Percentiles rank a stretch among this genome's conserved stretches.
These are phyloP conservation scores for Sciurus niger DNA, from an alignment of 2,113 vertebrate species.

Conservation along the genomic window DNA sequence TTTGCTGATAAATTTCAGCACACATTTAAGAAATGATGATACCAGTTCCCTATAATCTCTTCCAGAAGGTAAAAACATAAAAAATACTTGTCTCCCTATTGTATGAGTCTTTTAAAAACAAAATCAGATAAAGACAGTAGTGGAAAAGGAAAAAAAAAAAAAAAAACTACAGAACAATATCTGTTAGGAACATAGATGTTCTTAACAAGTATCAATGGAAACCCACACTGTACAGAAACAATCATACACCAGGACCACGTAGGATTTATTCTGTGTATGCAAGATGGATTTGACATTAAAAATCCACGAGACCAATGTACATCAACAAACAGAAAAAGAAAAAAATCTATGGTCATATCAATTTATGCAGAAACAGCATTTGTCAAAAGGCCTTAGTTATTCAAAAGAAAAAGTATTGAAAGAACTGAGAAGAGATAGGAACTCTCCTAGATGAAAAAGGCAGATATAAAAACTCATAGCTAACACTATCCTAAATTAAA, in stretches of 20 bases:
- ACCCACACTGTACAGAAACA: not conserved
- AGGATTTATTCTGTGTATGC: not conserved
- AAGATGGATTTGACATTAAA: not conserved
- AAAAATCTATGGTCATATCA: not conserved
- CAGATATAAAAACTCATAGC: not conserved
- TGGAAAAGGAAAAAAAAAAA: not conserved
- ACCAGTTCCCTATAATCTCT: not conserved
- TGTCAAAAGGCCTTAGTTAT: no score
- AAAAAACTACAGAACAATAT: not conserved
- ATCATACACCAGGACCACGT: not conserved
- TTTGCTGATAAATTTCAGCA: not conserved
- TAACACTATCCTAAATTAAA: not conserved
- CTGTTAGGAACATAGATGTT: not conserved
- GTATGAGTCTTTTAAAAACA: not conserved
- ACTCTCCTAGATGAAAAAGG: not conserved
- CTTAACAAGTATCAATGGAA: not conserved
- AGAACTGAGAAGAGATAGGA: not conserved
- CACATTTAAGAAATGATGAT: not conserved
- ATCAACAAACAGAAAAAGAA: not conserved
- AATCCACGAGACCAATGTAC: no score
- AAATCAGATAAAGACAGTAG: not conserved
- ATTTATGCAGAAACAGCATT: no score
- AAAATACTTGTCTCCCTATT: not conserved
- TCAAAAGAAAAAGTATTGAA: not conserved
- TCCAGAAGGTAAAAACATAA: not conserved